These are phyloP conservation scores for Leucania comma DNA, from an alignment of 2,888 invertebrate species.

Conservation along the genomic window DNA sequence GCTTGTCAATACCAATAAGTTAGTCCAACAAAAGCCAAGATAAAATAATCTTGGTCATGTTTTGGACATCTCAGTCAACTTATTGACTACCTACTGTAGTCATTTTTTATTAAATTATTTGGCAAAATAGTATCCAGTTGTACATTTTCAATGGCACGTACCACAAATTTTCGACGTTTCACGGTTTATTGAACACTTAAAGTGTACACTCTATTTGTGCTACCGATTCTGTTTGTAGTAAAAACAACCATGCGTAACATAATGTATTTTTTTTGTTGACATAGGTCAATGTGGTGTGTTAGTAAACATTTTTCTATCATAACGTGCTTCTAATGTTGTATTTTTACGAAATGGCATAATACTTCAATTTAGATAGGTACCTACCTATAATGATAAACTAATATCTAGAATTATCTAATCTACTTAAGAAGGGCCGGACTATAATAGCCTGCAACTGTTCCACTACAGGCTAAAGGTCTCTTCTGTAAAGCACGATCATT, in stretches of 20 bases:
- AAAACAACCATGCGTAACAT: constrained; percentile 47
- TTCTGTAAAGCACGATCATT: background rate
- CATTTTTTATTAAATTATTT: constrained; percentile 28
- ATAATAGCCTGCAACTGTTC: background rate
- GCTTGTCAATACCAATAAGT: constrained; percentile 53
- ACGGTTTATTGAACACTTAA: constrained; percentile 60
- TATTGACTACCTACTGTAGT: background rate
- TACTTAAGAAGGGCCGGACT: too few relatives aligned
- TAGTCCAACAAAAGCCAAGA: constrained; percentile 31
- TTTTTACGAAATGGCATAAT: background rate
- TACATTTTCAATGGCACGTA: constrained; percentile 47
- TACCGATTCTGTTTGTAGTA: constrained; percentile 50
- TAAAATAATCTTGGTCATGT: constrained; percentile 31
- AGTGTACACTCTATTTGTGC: constrained; percentile 57
- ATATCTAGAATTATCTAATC: background rate
- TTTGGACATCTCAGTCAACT: constrained; percentile 32
- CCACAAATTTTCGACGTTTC: constrained; percentile 50
- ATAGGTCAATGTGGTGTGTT: constrained; percentile 33
- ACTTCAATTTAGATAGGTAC: background rate
- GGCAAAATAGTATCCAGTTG: constrained; percentile 19
- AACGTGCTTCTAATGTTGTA: background rate
- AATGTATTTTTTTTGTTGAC: constrained; percentile 55
- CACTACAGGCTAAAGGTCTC: background rate
- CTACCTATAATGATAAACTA: background rate
- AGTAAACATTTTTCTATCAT: constrained; percentile 11